Evolutionary conservation across 1,140 invertebrate genomes (phyloP).

Genomic region (Dreissena rostriformis): DNA sequence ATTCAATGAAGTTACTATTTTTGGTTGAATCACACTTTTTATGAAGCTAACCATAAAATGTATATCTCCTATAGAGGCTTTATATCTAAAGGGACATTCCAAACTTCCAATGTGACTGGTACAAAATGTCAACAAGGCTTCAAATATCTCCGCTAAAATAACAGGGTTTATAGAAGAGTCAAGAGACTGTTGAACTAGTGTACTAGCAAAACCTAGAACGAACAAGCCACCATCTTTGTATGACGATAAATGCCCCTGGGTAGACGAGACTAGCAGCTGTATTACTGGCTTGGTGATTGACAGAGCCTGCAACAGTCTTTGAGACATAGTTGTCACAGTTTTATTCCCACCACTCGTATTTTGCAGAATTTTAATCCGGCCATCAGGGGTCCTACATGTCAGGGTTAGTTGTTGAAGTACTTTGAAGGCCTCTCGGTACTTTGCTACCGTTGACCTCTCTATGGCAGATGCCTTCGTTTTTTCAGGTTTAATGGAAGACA

Average conservation of each 20-base stretch:
- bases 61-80: slow-evolving; percentile 52
- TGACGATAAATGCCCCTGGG: slow-evolving; percentile 59
- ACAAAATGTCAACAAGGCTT: slow-evolving; percentile 44
- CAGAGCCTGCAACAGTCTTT: slow-evolving; percentile 52
- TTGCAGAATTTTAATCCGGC: slow-evolving; percentile 61
- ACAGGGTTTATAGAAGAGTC: slow-evolving; percentile 25
- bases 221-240: slow-evolving; percentile 65
- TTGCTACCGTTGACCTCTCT: slow-evolving; percentile 6
- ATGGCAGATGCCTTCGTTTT: background rate
- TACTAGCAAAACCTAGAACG: slow-evolving; percentile 35
- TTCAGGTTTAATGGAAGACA: slow-evolving; percentile 18
- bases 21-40: slow-evolving; percentile 55
- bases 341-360: slow-evolving; percentile 61
- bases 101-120: slow-evolving; percentile 46
- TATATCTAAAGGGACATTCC: slow-evolving; percentile 47
- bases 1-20: slow-evolving; percentile 51
- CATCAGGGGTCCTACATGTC: slow-evolving; percentile 57
- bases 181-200: slow-evolving; percentile 54
- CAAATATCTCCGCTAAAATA: slow-evolving; percentile 55
- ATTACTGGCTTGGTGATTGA: slow-evolving; percentile 60
- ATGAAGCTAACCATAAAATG: slow-evolving; percentile 58
- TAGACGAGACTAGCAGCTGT: slow-evolving; percentile 56
- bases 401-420: slow-evolving; percentile 39
- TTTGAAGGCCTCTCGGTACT: slow-evolving; percentile 24
- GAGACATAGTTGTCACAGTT: slow-evolving; percentile 57